Evolutionary conservation across 1,140 invertebrate species (phyloP).

Genomic region (Lethrus apterus): DNA sequence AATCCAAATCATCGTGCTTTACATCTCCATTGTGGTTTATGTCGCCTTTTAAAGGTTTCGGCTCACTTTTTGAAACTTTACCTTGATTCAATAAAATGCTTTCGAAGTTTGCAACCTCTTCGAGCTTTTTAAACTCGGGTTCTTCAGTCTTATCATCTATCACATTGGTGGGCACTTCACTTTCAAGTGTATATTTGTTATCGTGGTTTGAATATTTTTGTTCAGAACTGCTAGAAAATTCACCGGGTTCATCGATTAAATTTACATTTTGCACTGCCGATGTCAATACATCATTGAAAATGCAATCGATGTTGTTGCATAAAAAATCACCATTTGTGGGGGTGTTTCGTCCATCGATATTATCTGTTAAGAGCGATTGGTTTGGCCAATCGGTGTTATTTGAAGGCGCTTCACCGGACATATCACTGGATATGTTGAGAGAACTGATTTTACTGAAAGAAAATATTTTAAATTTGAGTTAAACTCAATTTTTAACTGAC

Average conservation of each 20-base stretch:
- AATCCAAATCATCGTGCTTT: conserved; percentile 33
- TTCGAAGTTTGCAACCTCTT: too few relatives aligned
- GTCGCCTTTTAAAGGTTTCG: conserved; percentile 2
- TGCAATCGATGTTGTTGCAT: conserved; percentile 28
- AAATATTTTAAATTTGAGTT: neutral
- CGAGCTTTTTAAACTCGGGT: too few relatives aligned
- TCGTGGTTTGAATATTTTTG: too few relatives aligned
- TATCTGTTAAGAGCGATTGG: neutral
- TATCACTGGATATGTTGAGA: neutral
- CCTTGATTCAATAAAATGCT: conserved; percentile 4
- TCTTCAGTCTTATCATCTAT: too few relatives aligned
- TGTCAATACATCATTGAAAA: conserved; percentile 25
- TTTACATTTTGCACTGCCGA: too few relatives aligned
- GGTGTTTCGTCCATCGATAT: conserved; percentile 1
- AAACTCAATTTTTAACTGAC: conserved; percentile 3
- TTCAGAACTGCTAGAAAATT: too few relatives aligned
- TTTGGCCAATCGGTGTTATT: neutral
- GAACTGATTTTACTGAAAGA: neutral
- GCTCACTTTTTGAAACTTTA: too few relatives aligned
- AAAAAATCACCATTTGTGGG: conserved; percentile 21
- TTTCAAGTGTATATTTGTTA: too few relatives aligned
- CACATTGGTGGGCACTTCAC: conserved; percentile 6
- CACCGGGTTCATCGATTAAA: too few relatives aligned
- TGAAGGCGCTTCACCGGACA: neutral
- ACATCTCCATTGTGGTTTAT: conserved; percentile 16